Conservation (phyloP, 2,113 vertebrate genomes). For the Epinephelus cyanopodus region DNA sequence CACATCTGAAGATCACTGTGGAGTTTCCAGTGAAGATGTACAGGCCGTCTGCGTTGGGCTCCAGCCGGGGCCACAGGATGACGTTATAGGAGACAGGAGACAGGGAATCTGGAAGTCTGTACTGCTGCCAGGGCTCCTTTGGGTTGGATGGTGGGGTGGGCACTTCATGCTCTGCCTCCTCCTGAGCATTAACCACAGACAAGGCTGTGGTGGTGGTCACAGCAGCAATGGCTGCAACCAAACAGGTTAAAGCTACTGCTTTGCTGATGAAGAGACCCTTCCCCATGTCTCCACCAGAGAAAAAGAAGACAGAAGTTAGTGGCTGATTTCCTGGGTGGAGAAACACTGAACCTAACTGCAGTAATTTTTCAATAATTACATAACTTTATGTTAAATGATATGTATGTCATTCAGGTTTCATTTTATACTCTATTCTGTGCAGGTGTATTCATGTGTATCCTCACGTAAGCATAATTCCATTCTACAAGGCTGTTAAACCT, state of each 20-base stretch:
- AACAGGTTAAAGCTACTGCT: slow-evolving; percentile 69
- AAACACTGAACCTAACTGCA: too few species aligned
- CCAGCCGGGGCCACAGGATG: slow-evolving; percentile 86
- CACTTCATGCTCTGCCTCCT: slow-evolving; percentile 83
- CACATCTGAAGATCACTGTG: slow-evolving; percentile 85
- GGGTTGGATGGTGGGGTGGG: neutral
- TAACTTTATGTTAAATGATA: too few species aligned
- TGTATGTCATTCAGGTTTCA: too few species aligned
- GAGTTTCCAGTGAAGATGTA: slow-evolving; percentile 89
- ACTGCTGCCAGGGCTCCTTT: slow-evolving; percentile 83
- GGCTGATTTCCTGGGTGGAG: slow-evolving; percentile 26
- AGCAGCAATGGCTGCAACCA: slow-evolving; percentile 77
- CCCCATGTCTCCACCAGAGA: slow-evolving; percentile 83
- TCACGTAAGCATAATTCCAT: too few species aligned
- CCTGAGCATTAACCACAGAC: slow-evolving; percentile 83
- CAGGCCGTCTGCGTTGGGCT: fast-evolving
- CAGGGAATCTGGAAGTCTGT: slow-evolving; percentile 86
- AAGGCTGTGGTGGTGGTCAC: slow-evolving; percentile 88
- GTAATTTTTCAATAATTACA: too few species aligned
- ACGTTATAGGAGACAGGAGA: slow-evolving; percentile 84
- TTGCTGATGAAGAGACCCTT: slow-evolving; percentile 91
- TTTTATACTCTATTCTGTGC: too few species aligned
- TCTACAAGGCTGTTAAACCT: too few species aligned
- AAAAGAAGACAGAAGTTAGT: slow-evolving; percentile 55
- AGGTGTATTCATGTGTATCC: too few species aligned